Conservation (phyloP, 2,797 vertebrate species). For the Acrocephalus scirpaceus region DNA sequence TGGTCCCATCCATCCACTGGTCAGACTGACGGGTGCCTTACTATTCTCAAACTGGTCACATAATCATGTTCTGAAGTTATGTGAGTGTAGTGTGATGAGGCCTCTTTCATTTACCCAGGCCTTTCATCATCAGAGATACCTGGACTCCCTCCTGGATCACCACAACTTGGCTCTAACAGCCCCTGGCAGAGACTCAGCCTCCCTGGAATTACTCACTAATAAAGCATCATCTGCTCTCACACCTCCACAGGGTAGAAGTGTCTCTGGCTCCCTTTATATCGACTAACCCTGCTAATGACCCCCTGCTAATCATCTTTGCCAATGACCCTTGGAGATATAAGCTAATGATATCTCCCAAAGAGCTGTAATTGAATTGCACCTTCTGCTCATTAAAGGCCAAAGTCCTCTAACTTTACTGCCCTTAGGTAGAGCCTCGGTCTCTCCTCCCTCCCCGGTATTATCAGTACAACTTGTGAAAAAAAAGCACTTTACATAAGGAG, state of each 20-base stretch:
- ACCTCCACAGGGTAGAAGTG: neutral
- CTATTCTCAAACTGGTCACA: neutral
- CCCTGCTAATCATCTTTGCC: slow-evolving; percentile 33
- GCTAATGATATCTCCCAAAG: slow-evolving; percentile 29
- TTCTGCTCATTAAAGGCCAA: slow-evolving; percentile 36
- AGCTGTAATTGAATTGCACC: slow-evolving; percentile 36
- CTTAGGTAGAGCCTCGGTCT: neutral
- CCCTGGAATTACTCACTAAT: neutral
- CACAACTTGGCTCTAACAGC: neutral
- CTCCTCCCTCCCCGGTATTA: neutral
- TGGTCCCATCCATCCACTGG: neutral
- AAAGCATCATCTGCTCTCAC: neutral
- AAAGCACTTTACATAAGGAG: neutral
- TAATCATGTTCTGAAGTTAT: neutral
- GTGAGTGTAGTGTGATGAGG: neutral
- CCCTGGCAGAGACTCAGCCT: neutral
- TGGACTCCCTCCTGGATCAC: neutral
- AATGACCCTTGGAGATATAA: slow-evolving; percentile 23
- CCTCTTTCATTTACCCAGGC: neutral
- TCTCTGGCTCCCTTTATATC: neutral
- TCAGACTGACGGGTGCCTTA: neutral
- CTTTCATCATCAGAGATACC: neutral
- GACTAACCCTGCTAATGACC: slow-evolving; percentile 32
- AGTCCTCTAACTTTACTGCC: neutral
- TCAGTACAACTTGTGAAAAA: neutral